Percentiles rank a stretch among this genome's conserved stretches.
Evolutionary conservation across 2,113 vertebrate species (phyloP).

Genomic region (Corydoras maculifer): DNA sequence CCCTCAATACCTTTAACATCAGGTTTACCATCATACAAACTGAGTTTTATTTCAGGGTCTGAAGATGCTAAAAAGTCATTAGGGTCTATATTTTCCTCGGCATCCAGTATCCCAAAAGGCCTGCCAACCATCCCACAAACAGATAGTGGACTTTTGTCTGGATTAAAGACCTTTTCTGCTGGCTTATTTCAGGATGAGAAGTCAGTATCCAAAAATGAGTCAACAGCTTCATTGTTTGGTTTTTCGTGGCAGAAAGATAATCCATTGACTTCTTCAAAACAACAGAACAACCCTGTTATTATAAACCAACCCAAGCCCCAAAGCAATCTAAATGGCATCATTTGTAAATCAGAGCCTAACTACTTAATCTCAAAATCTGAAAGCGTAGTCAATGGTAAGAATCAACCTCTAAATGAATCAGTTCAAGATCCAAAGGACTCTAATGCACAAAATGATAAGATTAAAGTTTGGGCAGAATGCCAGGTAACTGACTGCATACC

Average conservation of each 20-base stretch:
- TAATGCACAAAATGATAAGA: constrained; percentile 34
- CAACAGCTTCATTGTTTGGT: constrained; percentile 67
- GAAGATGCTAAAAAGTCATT: constrained; percentile 67
- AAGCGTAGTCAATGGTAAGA: neutral
- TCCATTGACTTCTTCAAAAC: constrained; percentile 52
- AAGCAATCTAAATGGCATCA: constrained; percentile 20
- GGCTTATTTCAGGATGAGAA: constrained; percentile 79
- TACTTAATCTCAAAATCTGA: constrained; percentile 7
- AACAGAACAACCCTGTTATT: constrained; percentile 49
- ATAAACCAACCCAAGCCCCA: constrained; percentile 60
- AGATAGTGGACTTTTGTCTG: constrained; percentile 68
- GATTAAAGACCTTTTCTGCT: constrained; percentile 79
- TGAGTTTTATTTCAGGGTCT: constrained; percentile 68
- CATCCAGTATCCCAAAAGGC: constrained; percentile 49
- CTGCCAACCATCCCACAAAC: constrained; percentile 51
- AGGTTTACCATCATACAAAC: constrained; percentile 55
- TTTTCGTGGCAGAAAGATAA: constrained; percentile 73
- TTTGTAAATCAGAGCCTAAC: constrained; percentile 1
- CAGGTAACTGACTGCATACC: constrained; percentile 23
- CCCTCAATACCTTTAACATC: constrained; percentile 38
- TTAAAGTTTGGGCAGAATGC: neutral
- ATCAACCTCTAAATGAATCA: constrained; percentile 1
- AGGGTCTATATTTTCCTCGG: constrained; percentile 80
- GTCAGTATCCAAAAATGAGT: constrained; percentile 52
- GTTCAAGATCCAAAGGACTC: constrained; percentile 41